A percentile compares a stretch with the other conserved stretches of the same genome.
Evolutionary conservation across 2,113 vertebrate species (phyloP).

Genomic region (Dasyurus viverrinus): DNA sequence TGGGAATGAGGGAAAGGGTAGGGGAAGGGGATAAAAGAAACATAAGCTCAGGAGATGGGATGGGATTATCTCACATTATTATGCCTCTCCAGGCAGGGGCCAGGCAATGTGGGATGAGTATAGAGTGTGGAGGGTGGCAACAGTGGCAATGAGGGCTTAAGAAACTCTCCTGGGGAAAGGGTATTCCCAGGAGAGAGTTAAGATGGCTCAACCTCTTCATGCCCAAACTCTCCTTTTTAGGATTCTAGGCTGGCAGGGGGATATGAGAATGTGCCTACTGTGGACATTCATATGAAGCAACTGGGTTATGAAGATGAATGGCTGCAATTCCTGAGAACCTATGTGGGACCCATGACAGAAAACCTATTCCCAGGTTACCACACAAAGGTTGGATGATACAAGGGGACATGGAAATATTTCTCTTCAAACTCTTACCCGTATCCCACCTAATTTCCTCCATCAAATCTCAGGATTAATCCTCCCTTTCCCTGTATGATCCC

Average conservation of each 20-base stretch:
- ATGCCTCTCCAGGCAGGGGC: neutral
- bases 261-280: slow-evolving; percentile 92
- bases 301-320: slow-evolving; percentile 91
- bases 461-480: neutral
- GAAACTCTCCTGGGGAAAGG: neutral
- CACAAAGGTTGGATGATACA: slow-evolving; percentile 84
- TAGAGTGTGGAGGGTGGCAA: neutral
- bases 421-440: too few species aligned
- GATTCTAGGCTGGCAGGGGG: slow-evolving; percentile 90
- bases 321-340: slow-evolving; percentile 91
- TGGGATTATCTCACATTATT: too few species aligned
- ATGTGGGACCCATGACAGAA: slow-evolving; percentile 89
- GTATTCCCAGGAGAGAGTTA: neutral
- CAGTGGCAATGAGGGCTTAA: neutral
- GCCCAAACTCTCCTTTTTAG: slow-evolving; percentile 70
- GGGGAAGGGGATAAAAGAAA: neutral
- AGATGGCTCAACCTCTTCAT: neutral
- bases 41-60: neutral
- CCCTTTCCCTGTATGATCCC: neutral
- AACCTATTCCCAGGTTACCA: slow-evolving; percentile 91
- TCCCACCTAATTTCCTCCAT: neutral
- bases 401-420: neutral
- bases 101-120: neutral
- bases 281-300: slow-evolving; percentile 95
- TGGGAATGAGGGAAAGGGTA: neutral